These are phyloP conservation scores for Tinamus major DNA, from an alignment of 2,797 vertebrate genomes.

Conservation along the genomic window DNA sequence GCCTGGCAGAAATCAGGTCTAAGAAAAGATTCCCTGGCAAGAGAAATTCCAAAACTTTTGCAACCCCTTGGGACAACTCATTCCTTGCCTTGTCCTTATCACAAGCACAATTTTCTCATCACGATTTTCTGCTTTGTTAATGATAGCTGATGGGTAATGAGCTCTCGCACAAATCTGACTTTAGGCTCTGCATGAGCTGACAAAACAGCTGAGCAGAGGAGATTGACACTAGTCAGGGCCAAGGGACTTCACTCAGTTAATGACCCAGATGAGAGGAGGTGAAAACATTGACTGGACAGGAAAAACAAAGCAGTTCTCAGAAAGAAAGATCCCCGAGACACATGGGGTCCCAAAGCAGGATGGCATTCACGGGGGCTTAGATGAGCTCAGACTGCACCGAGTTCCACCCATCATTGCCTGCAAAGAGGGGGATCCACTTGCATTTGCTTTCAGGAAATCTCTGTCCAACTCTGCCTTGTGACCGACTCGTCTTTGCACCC, in stretches of 20 bases:
- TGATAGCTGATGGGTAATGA: neutral
- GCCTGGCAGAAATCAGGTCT: neutral
- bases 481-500: neutral
- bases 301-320: neutral
- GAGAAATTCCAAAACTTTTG: neutral
- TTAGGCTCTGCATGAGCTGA: rapidly evolving
- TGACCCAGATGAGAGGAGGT: rapidly evolving
- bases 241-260: neutral
- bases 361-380: neutral
- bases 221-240: neutral
- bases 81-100: neutral
- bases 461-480: neutral
- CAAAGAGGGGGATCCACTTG: neutral
- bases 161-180: neutral
- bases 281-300: neutral
- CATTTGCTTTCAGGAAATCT: neutral
- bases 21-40: neutral
- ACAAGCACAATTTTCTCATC: too few relatives aligned
- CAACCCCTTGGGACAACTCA: neutral
- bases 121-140: neutral
- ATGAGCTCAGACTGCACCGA: rapidly evolving
- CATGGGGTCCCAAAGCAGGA: neutral
- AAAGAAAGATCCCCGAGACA: neutral
- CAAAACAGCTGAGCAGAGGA: rapidly evolving
- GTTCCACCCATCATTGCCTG: neutral